Evolutionary conservation across 2,888 invertebrate genomes (phyloP), one percentile per base, ranked within the genome.

Genomic region (Camponotus fellah): DNA sequence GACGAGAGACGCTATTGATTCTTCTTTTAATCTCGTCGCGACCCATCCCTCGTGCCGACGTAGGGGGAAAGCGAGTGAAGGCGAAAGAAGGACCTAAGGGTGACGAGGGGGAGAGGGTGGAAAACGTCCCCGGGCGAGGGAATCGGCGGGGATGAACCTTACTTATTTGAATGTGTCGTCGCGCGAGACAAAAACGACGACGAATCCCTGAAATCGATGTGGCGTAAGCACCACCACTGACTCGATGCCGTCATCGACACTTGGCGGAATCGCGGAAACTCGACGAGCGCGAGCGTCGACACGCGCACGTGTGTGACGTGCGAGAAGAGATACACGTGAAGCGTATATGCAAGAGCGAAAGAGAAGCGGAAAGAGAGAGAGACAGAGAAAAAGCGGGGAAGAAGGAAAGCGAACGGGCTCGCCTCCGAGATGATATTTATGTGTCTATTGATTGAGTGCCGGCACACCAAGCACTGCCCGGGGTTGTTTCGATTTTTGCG

Each of bases 1-100:
- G 90, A 89, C 88, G 91, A 91, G 92, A 88, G 92, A 92, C 89
- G 91, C 94, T 94, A 94, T 94, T 94, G 94, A 94, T 94, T 94
- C 94, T 94, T 94, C 94, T 94, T 94, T 94, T 94, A 94, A 94
- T 94, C 94, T 94, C 93, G 94, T 94, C 94, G 93, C 92, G 91
- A 92, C 93, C 93, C 93, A 93, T 92, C 92, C 93, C 91, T 89
- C 86, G 83, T 69, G 74, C 77, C 85, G 84, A 86, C 85, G 85
- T 85, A 82, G 85, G 86, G 86, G 84, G 85, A 87, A 86, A 89
- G 88, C 87, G 88, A 89, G 86, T 46, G 87, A 87, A 88, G 87
- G 87, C 85, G 88, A 91, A 86, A 88, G 89, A 88, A 87, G 89
- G 87, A 88, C 86, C 87, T 89, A 80, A 79, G 86, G 86, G 88